Percentiles rank a stretch among this genome's conserved stretches.
Conservation (phyloP, 2,888 invertebrate genomes). For the Eupeodes luniger region DNA sequence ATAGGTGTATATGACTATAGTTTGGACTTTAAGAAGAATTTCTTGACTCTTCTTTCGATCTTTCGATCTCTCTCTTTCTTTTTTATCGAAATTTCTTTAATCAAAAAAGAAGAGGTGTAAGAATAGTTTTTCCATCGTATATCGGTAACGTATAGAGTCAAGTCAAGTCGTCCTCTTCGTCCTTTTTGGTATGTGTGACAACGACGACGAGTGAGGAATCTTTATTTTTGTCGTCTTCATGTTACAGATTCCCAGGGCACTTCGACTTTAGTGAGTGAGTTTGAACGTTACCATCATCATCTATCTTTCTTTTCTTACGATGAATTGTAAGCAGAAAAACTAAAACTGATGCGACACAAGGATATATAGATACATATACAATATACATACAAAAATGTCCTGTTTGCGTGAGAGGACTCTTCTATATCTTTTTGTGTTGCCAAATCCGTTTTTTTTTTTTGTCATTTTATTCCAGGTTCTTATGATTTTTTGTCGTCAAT, state of each 20-base stretch:
- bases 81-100: neutral
- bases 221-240: constrained; percentile 65
- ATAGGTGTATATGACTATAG: neutral
- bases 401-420: constrained; percentile 63
- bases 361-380: neutral
- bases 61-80: neutral
- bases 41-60: neutral
- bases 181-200: neutral
- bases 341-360: constrained; percentile 24
- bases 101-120: neutral
- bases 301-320: constrained; percentile 46
- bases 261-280: constrained; percentile 61
- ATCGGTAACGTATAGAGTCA: neutral
- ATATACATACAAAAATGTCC: constrained; percentile 40
- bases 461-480: constrained; percentile 20
- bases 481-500: constrained; percentile 34
- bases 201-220: constrained; percentile 26
- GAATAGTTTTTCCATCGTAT: constrained; percentile 27
- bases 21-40: constrained; percentile 13
- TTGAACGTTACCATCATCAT: constrained; percentile 62
- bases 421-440: constrained; percentile 36
- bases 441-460: constrained; percentile 25
- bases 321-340: constrained; percentile 66
- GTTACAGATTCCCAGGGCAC: constrained; percentile 70
- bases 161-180: neutral